Evolutionary conservation across 2,888 invertebrate species (phyloP).

Genomic region (Caenorhabditis doughertyi): DNA sequence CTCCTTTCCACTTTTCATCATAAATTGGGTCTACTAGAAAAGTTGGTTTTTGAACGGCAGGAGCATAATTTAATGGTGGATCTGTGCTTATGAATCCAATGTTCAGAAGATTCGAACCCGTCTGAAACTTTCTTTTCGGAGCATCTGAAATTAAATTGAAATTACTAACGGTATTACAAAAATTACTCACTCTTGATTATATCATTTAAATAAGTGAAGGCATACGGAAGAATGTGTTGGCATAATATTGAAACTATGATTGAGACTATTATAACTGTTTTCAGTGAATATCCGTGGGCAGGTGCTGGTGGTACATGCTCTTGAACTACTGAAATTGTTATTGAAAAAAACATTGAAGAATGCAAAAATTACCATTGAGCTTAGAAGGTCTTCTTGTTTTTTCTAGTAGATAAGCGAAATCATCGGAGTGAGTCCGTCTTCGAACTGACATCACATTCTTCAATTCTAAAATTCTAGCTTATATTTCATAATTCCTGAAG

Average conservation of each 20-base stretch:
- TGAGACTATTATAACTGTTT: constrained; percentile 51
- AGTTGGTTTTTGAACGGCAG: constrained; percentile 50
- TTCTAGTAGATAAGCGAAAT: constrained; percentile 8
- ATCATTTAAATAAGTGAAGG: constrained; percentile 23
- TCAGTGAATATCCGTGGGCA: constrained; percentile 40
- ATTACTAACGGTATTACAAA: not conserved
- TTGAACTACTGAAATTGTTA: constrained; percentile 17
- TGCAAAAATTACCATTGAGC: constrained; percentile 47
- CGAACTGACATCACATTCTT: constrained; percentile 59
- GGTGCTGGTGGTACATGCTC: constrained; percentile 11
- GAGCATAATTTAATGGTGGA: constrained; percentile 18
- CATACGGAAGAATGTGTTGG: constrained; percentile 43
- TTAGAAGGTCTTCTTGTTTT: constrained; percentile 36
- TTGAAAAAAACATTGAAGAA: not conserved
- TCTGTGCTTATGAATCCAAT: constrained; percentile 46
- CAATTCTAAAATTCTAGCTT: too few relatives aligned
- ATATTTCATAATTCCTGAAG: too few relatives aligned
- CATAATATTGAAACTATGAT: constrained; percentile 58
- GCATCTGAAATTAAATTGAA: constrained; percentile 39
- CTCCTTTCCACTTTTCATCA: constrained; percentile 63
- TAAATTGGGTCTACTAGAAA: constrained; percentile 61
- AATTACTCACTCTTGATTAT: constrained; percentile 21
- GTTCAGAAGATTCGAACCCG: constrained; percentile 32
- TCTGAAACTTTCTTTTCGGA: constrained; percentile 7
- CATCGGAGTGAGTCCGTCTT: constrained; percentile 58